phyloP scores from a whole-genome alignment of 2,888 invertebrate species.

The Syritta pipiens region DNA sequence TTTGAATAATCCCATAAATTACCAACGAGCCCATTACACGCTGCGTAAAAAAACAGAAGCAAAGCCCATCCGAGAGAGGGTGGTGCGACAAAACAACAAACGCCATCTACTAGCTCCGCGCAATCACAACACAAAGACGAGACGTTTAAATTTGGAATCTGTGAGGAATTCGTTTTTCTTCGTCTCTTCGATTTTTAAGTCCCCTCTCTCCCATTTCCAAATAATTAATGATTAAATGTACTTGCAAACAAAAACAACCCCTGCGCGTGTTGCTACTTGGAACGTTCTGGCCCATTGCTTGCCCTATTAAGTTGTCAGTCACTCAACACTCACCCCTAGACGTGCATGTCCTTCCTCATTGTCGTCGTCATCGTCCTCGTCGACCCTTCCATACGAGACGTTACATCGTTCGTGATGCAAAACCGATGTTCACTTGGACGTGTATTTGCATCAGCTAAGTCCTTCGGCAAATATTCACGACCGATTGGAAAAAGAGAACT shows the following conservation, averaged over 20 bases:
- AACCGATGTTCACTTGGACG: no score
- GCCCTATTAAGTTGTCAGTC: constrained; percentile 69
- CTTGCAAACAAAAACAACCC: constrained; percentile 57
- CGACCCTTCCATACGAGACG: no score
- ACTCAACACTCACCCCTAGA: constrained; percentile 68
- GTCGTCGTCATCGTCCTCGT: no score
- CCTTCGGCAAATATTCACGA: no score
- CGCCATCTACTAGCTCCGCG: background rate
- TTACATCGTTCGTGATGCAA: constrained; percentile 54
- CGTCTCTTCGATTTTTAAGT: constrained; percentile 50
- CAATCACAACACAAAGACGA: constrained; percentile 37
- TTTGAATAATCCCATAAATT: constrained; percentile 68
- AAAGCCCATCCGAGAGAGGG: constrained; percentile 39
- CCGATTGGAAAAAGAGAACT: no score
- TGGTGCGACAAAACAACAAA: constrained; percentile 3
- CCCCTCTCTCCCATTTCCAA: constrained; percentile 30
- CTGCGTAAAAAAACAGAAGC: constrained; percentile 34
- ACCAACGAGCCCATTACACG: constrained; percentile 56
- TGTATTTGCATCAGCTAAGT: no score
- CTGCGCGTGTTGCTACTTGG: constrained; percentile 53
- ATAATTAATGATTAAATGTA: constrained; percentile 61
- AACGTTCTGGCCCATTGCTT: constrained; percentile 66
- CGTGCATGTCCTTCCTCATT: constrained; percentile 43
- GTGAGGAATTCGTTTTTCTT: constrained; percentile 8
- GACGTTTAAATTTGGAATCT: constrained; percentile 7